phyloP scores from a whole-genome alignment of 2,113 vertebrate species.

The Prochilodus magdalenae region DNA sequence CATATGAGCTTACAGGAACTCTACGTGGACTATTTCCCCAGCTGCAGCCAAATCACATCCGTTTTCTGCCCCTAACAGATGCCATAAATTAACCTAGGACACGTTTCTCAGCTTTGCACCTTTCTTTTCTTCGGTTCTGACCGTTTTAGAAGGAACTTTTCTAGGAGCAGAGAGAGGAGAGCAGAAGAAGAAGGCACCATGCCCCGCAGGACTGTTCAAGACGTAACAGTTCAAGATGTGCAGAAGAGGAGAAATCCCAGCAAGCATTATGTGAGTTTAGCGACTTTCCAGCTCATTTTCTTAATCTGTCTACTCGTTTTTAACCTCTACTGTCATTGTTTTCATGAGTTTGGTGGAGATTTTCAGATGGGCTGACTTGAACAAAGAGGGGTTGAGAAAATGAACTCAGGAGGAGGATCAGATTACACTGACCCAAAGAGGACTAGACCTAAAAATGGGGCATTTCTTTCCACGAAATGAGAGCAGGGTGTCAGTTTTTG shows the following conservation, averaged over 20 bases:
- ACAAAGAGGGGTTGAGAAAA: conserved; percentile 63
- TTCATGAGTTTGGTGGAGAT: background rate
- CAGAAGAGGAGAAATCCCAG: conserved; percentile 81
- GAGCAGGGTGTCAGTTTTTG: background rate
- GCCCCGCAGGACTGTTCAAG: conserved; percentile 78
- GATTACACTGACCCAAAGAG: conserved; percentile 63
- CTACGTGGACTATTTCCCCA: background rate
- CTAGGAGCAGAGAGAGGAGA: background rate
- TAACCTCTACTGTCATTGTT: background rate
- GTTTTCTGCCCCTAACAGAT: background rate
- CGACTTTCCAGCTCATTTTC: background rate
- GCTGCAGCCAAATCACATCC: background rate
- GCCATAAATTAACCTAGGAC: background rate
- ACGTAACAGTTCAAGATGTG: conserved; percentile 81
- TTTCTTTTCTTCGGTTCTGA: background rate
- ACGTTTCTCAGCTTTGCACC: background rate
- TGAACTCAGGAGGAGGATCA: conserved; percentile 70
- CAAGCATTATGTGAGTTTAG: conserved; percentile 81
- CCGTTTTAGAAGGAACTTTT: conserved; percentile 1
- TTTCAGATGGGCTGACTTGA: conserved; percentile 10
- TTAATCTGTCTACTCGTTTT: background rate
- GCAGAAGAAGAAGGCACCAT: conserved; percentile 64
- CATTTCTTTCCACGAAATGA: background rate
- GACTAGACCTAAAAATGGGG: conserved; percentile 1
- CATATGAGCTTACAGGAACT: background rate